A percentile compares a stretch with the other conserved stretches of the same genome.
Conservation (phyloP, 2,888 invertebrate species). For the Halictus ligatus region DNA sequence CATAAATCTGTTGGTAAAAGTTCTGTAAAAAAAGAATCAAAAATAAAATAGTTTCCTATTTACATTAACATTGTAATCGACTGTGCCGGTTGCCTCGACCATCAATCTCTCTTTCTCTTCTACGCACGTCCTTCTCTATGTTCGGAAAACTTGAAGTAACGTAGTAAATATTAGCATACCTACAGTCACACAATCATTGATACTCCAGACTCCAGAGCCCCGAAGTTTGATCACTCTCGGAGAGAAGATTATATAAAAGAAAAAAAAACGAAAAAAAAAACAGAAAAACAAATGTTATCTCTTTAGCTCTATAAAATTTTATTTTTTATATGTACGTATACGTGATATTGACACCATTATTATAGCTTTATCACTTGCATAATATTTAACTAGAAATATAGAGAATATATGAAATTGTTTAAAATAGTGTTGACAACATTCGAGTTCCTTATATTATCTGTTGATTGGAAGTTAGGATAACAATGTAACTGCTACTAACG, state of each 20-base stretch:
- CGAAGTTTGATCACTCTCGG: background rate
- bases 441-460: constrained; percentile 3
- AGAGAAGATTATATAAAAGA: background rate
- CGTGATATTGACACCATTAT: constrained; percentile 1
- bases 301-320: constrained; percentile 17
- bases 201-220: background rate
- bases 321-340: constrained; percentile 8
- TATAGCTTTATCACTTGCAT: constrained; percentile 10
- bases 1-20: too few species aligned
- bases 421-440: constrained; percentile 13
- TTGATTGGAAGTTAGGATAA: background rate
- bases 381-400: constrained; percentile 9
- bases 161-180: background rate
- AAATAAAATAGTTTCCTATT: too few species aligned
- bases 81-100: background rate
- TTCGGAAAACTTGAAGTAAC: background rate
- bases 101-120: background rate
- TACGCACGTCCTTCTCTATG: background rate
- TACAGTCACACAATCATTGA: background rate
- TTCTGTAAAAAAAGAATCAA: too few species aligned
- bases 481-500: background rate
- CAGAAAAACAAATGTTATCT: background rate
- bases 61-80: too few species aligned
- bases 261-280: background rate
- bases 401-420: constrained; percentile 19